A percentile compares a stretch with the other conserved stretches of the same genome.
Evolutionary conservation across 2,797 vertebrate species (phyloP).

Genomic region (Myiotriccus ornatus): DNA sequence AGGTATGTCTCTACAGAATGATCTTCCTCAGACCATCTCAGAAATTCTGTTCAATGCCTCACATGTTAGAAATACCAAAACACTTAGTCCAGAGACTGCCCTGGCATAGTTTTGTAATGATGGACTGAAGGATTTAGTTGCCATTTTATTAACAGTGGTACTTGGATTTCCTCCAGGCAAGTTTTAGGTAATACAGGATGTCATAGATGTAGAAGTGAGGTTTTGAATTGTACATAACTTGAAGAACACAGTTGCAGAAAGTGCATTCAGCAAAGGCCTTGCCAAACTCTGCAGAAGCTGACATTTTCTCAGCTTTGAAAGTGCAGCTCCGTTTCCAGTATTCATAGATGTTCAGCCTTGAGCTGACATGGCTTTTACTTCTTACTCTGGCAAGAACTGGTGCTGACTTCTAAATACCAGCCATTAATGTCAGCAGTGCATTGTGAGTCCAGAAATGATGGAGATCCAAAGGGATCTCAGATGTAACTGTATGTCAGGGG

Average conservation of each 20-base stretch:
- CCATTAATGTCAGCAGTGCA: not conserved
- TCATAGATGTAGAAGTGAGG: not conserved
- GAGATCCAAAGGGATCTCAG: not conserved
- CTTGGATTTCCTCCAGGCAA: conserved; percentile 20
- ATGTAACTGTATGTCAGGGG: not conserved
- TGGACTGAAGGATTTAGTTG: not conserved
- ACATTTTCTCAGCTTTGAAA: not conserved
- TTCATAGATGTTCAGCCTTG: not conserved
- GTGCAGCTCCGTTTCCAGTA: not conserved
- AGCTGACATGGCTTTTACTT: not conserved
- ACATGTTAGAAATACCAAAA: not conserved
- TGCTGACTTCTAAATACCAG: not conserved
- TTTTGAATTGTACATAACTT: not conserved
- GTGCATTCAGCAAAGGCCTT: not conserved
- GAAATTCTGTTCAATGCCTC: not conserved
- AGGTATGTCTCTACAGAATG: not conserved
- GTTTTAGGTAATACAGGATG: conserved; percentile 40
- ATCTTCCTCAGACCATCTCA: not conserved
- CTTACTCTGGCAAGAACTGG: not conserved
- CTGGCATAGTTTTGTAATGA: not conserved
- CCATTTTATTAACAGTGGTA: not conserved
- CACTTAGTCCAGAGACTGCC: not conserved
- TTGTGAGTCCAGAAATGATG: not conserved
- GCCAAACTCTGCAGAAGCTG: not conserved
- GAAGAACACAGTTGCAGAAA: not conserved